phyloP scores from a whole-genome alignment of 2,113 vertebrate species.

The Xiphophorus hellerii region DNA sequence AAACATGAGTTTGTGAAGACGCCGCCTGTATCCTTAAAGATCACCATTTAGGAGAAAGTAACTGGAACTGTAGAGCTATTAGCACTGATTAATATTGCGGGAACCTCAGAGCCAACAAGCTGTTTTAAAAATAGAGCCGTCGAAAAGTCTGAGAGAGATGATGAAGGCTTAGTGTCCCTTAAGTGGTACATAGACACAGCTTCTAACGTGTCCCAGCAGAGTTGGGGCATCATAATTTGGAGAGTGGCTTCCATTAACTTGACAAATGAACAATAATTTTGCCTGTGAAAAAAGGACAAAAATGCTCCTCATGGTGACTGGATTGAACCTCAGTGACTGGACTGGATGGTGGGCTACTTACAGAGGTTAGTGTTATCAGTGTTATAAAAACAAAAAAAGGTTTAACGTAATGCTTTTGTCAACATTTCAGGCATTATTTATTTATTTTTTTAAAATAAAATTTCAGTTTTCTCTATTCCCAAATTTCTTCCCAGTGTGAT shows the following conservation, averaged over 20 bases:
- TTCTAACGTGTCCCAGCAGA: neutral
- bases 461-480: neutral
- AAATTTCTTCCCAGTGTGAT: neutral
- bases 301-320: neutral
- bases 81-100: neutral
- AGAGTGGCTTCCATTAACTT: neutral
- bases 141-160: neutral
- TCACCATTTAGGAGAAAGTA: neutral
- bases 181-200: neutral
- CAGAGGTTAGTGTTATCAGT: neutral
- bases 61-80: neutral
- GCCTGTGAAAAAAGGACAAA: neutral
- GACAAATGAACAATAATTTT: slow-evolving; percentile 4
- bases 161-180: slow-evolving; percentile 4
- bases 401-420: neutral
- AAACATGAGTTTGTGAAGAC: neutral
- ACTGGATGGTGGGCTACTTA: neutral
- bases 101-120: neutral
- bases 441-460: too few relatives aligned
- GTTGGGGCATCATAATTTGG: neutral
- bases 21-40: neutral
- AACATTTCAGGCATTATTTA: neutral
- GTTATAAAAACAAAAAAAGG: neutral
- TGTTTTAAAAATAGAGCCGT: neutral
- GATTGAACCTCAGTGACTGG: neutral